Percentiles rank a stretch among this genome's conserved stretches.
Evolutionary conservation across 2,888 invertebrate species (phyloP).

Genomic region (Notocelia uddmanniana): DNA sequence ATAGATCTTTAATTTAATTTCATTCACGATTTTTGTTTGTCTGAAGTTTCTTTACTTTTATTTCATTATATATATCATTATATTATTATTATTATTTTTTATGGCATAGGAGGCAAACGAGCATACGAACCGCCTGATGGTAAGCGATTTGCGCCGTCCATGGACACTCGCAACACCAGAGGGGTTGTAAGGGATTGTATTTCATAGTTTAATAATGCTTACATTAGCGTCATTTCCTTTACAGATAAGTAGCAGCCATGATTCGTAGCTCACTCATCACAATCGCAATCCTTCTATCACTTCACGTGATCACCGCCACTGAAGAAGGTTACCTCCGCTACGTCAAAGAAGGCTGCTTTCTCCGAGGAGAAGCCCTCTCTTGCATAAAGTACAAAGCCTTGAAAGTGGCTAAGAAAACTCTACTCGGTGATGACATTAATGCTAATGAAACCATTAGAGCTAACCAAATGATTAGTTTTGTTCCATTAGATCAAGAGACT

Average conservation of each 20-base stretch:
- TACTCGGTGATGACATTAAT: slow-evolving; percentile 69
- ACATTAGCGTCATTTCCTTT: background rate
- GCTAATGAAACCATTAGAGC: slow-evolving; percentile 73
- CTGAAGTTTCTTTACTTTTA: too few relatives aligned
- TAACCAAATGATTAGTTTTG: slow-evolving; percentile 71
- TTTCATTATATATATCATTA: too few relatives aligned
- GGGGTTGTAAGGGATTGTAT: too few relatives aligned
- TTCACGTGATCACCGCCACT: slow-evolving; percentile 51
- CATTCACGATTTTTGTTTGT: too few relatives aligned
- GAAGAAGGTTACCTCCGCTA: slow-evolving; percentile 77
- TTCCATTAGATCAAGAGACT: slow-evolving; percentile 72
- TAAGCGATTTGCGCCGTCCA: too few relatives aligned
- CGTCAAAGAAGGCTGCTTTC: slow-evolving; percentile 77
- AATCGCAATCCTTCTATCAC: slow-evolving; percentile 51
- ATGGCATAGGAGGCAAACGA: too few relatives aligned
- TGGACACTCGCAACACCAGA: too few relatives aligned
- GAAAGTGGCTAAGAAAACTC: slow-evolving; percentile 74
- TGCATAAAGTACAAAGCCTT: slow-evolving; percentile 80
- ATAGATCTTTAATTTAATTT: too few relatives aligned
- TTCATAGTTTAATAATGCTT: too few relatives aligned
- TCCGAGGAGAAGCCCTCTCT: slow-evolving; percentile 73
- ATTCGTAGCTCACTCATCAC: slow-evolving; percentile 47
- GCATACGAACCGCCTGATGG: too few relatives aligned
- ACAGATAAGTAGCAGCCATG: slow-evolving; percentile 38
- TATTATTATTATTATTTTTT: too few relatives aligned